A percentile compares a stretch with the other conserved stretches of the same genome.
phyloP scores from a whole-genome alignment of 2,113 vertebrate species.

The Chlamydotis undulata region DNA sequence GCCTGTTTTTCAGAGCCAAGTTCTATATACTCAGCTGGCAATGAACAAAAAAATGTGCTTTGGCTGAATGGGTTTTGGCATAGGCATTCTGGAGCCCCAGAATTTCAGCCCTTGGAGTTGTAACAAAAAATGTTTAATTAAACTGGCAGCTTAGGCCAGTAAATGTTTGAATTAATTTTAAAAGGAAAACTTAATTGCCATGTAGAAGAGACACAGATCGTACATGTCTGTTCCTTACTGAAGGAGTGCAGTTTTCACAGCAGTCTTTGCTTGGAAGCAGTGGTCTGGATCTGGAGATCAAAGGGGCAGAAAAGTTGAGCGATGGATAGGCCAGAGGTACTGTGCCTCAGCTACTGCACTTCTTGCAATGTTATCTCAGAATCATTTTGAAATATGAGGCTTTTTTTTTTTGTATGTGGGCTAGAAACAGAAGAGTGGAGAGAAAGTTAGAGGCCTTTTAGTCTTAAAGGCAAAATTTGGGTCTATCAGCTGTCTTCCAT shows the following conservation, averaged over 20 bases:
- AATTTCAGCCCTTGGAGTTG: slow-evolving; percentile 24
- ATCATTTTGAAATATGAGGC: neutral
- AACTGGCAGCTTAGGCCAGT: slow-evolving; percentile 30
- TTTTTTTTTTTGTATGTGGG: neutral
- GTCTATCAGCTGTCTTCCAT: neutral
- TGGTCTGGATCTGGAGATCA: neutral
- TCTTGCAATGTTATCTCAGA: neutral
- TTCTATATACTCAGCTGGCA: slow-evolving; percentile 66
- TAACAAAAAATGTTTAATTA: slow-evolving; percentile 50
- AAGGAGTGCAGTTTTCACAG: neutral
- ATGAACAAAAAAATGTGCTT: slow-evolving; percentile 45
- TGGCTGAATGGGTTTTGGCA: slow-evolving; percentile 53
- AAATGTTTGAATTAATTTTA: slow-evolving; percentile 46
- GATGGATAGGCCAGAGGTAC: neutral
- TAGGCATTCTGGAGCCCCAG: neutral
- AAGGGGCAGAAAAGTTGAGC: neutral
- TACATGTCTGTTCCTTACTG: neutral
- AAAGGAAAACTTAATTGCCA: slow-evolving; percentile 15
- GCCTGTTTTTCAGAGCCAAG: slow-evolving; percentile 58
- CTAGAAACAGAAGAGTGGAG: neutral
- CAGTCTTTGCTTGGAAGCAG: neutral
- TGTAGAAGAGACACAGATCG: neutral
- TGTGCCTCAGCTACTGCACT: neutral
- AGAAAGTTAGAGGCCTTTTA: neutral
- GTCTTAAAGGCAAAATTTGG: neutral